Evolutionary conservation across 2,113 vertebrate genomes (phyloP).

Genomic region (Myodes glareolus): DNA sequence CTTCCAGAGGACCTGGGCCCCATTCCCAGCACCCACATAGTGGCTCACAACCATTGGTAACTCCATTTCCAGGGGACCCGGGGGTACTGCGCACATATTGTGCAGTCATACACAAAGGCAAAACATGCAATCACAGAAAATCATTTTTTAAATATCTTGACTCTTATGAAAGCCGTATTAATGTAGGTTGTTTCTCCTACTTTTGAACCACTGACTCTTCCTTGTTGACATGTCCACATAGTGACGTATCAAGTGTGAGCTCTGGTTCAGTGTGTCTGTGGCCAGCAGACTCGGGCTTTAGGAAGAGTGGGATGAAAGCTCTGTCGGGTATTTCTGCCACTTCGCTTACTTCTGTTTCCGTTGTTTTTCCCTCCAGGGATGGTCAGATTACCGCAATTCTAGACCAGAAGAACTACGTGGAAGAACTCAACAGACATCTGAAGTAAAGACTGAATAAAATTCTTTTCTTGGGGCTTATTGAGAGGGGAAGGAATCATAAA

Average conservation of each 20-base stretch:
- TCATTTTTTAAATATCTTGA: background rate
- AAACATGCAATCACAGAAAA: background rate
- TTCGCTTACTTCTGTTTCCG: slow-evolving; percentile 33
- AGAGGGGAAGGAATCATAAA: background rate
- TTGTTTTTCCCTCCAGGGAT: slow-evolving; percentile 85
- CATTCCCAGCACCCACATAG: background rate
- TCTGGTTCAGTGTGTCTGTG: background rate
- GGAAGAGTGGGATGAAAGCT: background rate
- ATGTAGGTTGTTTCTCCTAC: background rate
- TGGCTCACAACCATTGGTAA: background rate
- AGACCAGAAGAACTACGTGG: slow-evolving; percentile 99
- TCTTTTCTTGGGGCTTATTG: background rate
- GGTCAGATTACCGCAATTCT: slow-evolving; percentile 99
- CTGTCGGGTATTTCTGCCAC: background rate
- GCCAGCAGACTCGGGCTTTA: background rate
- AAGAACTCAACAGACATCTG: slow-evolving; percentile 98
- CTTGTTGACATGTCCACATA: background rate
- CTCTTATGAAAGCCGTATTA: slow-evolving; percentile 13
- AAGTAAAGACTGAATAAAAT: slow-evolving; percentile 86
- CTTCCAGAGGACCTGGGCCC: background rate
- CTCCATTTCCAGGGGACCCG: background rate
- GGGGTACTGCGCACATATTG: background rate
- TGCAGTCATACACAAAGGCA: background rate
- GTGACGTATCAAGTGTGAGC: background rate
- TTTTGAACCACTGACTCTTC: background rate